A percentile compares a stretch with the other conserved stretches of the same genome.
Conservation (phyloP, 2,888 invertebrate species). For the Synanthedon formicaeformis region DNA sequence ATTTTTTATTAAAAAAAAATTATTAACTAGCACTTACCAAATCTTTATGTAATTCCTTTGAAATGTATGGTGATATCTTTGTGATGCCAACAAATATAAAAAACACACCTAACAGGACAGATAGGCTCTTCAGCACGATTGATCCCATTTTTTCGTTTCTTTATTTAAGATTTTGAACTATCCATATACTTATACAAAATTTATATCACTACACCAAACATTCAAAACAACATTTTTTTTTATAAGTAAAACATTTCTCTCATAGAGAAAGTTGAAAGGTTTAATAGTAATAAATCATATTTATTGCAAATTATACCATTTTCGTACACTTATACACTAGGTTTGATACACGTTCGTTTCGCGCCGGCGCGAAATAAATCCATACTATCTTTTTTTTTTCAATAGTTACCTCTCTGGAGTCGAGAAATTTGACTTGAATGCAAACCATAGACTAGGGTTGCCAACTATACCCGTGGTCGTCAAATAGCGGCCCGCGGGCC, state of each 20-base stretch:
- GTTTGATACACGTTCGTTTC: slow-evolving; percentile 24
- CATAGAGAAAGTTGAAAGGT: too few relatives aligned
- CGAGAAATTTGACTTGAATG: too few relatives aligned
- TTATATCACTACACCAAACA: slow-evolving; percentile 8
- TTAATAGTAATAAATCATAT: too few relatives aligned
- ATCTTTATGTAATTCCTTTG: slow-evolving; percentile 96
- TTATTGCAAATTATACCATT: too few relatives aligned
- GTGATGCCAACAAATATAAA: slow-evolving; percentile 95
- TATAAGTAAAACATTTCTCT: too few relatives aligned
- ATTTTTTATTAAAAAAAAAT: not conserved
- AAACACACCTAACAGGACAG: slow-evolving; percentile 91
- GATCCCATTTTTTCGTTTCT: slow-evolving; percentile 52
- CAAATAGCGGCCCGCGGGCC: too few relatives aligned
- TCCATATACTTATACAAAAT: not conserved
- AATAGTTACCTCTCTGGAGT: too few relatives aligned
- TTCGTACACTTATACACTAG: not conserved
- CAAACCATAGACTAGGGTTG: too few relatives aligned
- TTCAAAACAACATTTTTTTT: slow-evolving; percentile 5
- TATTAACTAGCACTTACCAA: slow-evolving; percentile 75
- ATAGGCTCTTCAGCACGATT: slow-evolving; percentile 90
- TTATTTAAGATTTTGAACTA: too few relatives aligned
- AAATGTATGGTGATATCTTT: slow-evolving; percentile 90
- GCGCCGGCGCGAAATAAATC: slow-evolving; percentile 69
- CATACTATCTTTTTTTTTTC: slow-evolving; percentile 21
- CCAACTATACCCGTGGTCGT: too few relatives aligned